Conservation (phyloP, 2,888 invertebrate genomes). For the Pemphredon lugubris region DNA sequence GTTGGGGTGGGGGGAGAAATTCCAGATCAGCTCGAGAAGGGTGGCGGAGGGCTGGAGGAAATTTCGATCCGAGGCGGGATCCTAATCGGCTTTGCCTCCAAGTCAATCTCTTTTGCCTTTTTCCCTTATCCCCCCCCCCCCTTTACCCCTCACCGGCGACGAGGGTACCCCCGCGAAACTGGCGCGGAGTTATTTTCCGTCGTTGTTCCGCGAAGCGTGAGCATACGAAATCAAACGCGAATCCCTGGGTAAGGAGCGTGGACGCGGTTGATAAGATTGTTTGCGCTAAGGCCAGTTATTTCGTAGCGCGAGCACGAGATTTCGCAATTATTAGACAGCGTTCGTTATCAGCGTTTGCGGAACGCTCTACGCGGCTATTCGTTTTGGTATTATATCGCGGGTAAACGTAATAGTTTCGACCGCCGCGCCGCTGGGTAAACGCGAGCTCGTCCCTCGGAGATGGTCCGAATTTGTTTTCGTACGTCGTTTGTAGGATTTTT, state of each 20-base stretch:
- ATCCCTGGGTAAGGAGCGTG: conserved; percentile 65
- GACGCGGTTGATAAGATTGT: conserved; percentile 65
- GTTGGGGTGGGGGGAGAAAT: too few relatives aligned
- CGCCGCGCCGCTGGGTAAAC: background rate
- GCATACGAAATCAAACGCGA: conserved; percentile 63
- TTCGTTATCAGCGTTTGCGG: conserved; percentile 27
- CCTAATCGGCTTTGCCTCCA: conserved; percentile 64
- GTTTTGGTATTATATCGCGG: conserved; percentile 10
- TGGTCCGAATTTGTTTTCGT: too few relatives aligned
- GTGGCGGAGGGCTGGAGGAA: conserved; percentile 50
- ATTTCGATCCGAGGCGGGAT: conserved; percentile 59
- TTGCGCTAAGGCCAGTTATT: conserved; percentile 56
- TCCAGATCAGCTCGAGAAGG: conserved; percentile 43
- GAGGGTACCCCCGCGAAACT: conserved; percentile 9
- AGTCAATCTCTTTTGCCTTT: conserved; percentile 37
- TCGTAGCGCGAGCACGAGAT: conserved; percentile 56
- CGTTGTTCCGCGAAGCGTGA: conserved; percentile 51
- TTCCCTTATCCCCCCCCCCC: too few relatives aligned
- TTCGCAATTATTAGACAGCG: conserved; percentile 53
- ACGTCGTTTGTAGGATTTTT: too few relatives aligned
- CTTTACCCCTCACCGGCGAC: conserved; percentile 1
- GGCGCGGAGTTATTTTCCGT: conserved; percentile 23
- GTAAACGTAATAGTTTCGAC: conserved; percentile 15
- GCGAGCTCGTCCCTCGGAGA: too few relatives aligned
- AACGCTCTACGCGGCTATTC: conserved; percentile 32